Percentiles rank a stretch among this genome's conserved stretches.
These are phyloP conservation scores for Dasysyrphus albostriatus DNA, from an alignment of 2,888 invertebrate species.

Conservation along the genomic window DNA sequence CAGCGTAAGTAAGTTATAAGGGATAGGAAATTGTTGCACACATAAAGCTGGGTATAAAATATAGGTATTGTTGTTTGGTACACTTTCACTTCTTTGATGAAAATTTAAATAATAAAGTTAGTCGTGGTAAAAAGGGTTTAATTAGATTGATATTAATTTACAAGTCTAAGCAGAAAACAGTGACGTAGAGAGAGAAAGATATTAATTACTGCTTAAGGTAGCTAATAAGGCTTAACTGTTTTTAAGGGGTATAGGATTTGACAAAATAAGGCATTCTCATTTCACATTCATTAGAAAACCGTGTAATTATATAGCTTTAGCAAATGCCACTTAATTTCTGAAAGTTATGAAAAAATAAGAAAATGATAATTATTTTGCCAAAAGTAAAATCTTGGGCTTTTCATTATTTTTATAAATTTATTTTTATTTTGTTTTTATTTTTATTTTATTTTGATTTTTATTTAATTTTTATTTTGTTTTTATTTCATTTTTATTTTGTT, in stretches of 20 bases:
- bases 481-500: too few relatives aligned
- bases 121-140: not conserved
- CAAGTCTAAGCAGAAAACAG: not conserved
- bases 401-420: too few relatives aligned
- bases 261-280: not conserved
- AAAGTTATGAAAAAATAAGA: not conserved
- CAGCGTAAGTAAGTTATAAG: not conserved
- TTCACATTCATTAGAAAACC: not conserved
- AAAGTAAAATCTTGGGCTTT: too few relatives aligned
- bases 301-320: not conserved
- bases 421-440: too few relatives aligned
- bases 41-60: not conserved
- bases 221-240: not conserved
- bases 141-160: conserved; percentile 9
- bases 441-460: too few relatives aligned
- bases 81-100: conserved; percentile 19
- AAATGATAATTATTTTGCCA: too few relatives aligned
- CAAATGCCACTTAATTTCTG: not conserved
- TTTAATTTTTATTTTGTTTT: too few relatives aligned
- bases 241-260: not conserved
- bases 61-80: too few relatives aligned
- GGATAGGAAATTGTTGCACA: not conserved
- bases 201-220: not conserved
- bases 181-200: too few relatives aligned
- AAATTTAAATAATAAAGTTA: conserved; percentile 20